Evolutionary conservation across 2,113 vertebrate genomes (phyloP).

Genomic region (Tragulus kanchil): DNA sequence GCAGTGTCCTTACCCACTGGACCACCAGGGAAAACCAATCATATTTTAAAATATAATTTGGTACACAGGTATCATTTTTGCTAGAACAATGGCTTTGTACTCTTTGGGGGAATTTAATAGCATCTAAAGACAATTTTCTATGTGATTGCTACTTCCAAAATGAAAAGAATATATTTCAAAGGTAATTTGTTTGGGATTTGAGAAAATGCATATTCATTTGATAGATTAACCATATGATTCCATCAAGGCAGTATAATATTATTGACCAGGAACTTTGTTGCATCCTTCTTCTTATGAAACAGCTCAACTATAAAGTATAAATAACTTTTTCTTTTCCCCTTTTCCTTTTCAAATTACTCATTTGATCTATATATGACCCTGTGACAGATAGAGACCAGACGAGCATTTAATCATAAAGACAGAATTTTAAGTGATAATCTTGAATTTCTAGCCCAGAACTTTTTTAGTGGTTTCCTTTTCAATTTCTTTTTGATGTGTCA

Average conservation of each 20-base stretch:
- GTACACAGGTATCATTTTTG: not conserved
- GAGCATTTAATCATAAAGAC: not conserved
- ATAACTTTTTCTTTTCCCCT: not conserved
- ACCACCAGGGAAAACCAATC: not conserved
- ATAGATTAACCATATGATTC: not conserved
- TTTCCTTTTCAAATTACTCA: not conserved
- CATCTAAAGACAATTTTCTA: not conserved
- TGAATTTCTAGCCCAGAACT: not conserved
- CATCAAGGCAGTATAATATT: not conserved
- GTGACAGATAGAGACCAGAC: not conserved
- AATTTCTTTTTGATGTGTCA: not conserved
- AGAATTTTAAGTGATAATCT: not conserved
- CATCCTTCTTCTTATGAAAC: not conserved
- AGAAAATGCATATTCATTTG: not conserved
- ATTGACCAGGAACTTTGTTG: not conserved
- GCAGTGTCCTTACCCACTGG: too few relatives aligned
- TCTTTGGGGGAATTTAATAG: not conserved
- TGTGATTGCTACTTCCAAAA: not conserved
- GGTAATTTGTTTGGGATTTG: not conserved
- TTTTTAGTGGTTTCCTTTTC: not conserved
- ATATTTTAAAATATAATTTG: not conserved
- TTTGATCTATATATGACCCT: not conserved
- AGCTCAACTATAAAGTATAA: not conserved
- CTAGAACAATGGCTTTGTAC: not conserved
- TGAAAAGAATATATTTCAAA: not conserved